A percentile compares a stretch with the other conserved stretches of the same genome.
Evolutionary conservation across 2,888 invertebrate species (phyloP).

Genomic region (Onthophagus sagittarius): DNA sequence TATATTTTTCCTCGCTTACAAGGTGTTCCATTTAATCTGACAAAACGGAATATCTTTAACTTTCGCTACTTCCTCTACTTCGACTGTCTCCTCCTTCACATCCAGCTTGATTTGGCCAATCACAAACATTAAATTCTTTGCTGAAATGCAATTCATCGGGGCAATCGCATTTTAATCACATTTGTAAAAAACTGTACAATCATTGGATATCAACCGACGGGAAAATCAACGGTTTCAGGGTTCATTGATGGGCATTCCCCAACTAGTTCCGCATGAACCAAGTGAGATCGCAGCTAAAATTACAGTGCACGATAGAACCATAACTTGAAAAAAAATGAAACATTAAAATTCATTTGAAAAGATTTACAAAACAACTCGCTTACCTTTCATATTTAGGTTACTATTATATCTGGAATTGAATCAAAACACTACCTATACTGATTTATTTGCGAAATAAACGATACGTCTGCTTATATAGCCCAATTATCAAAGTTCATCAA

Average conservation of each 20-base stretch:
- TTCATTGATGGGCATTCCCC: constrained; percentile 22
- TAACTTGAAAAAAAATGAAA: no score
- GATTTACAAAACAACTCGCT: not conserved
- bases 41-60: no score
- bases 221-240: constrained; percentile 17
- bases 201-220: constrained; percentile 17
- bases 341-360: no score
- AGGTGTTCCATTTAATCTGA: no score
- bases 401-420: no score
- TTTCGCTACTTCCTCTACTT: not conserved
- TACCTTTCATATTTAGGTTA: not conserved
- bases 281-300: no score
- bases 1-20: no score
- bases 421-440: no score
- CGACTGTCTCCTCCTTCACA: not conserved
- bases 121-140: constrained; percentile 18
- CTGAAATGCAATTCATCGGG: constrained; percentile 26
- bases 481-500: no score
- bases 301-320: no score
- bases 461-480: no score
- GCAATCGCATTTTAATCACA: constrained; percentile 21
- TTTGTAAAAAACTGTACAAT: constrained; percentile 20
- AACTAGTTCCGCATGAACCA: not conserved
- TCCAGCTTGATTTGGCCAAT: constrained; percentile 21
- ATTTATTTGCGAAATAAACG: no score